Base-by-base conservation (phyloP, 2,888 invertebrate genomes). In the Eupithecia exiguata region DNA sequence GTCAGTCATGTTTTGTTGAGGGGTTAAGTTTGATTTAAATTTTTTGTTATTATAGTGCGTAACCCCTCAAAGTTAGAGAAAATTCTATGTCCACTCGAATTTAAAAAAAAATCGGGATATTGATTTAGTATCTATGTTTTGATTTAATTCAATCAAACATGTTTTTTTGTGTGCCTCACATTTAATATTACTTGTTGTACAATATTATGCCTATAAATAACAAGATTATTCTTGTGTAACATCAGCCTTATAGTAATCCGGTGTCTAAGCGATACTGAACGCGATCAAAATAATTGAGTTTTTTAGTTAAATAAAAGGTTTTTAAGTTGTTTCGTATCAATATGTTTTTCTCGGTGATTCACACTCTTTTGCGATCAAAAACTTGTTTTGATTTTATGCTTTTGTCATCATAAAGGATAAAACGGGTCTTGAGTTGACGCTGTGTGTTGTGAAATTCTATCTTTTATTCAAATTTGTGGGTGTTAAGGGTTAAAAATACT, bases 371-470 rank as follows among this genome's bases (percentile, higher is more conserved):
- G 69, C 40, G 71, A 70, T 71, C 62, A 66, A 49, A 75, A 80
- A 78, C 80, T 68, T 63, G 80, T 79, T n/a, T 78, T 74, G 5
- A 25, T 53, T 77, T 77, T 79, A 78, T 74, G 71, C 63, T 69
- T 78, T 76, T 77, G 75, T 76, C 78, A 74, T 78, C 72, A 30
- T 70, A 74, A 46, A 62, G 73, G 74, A 74, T 73, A n/a, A 70
- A 77, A 72, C 75, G 25, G 69, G 75, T 78, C 49, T 71, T 68
- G 53, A 58, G 61, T 70, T 70, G 58, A 74, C 67, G 35, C 53
- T 65, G 66, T 70, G 68, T 72, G 69, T 75, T 68, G 65, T 66
- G 66, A 77, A 74, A 77, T 66, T 76, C 66, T 72, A 75, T 71
- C 72, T 72, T 63, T 38, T 65, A 68, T 74, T 18, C 36, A 68